phyloP scores from a whole-genome alignment of 2,888 invertebrate species.

The Agrotis exclamationis region DNA sequence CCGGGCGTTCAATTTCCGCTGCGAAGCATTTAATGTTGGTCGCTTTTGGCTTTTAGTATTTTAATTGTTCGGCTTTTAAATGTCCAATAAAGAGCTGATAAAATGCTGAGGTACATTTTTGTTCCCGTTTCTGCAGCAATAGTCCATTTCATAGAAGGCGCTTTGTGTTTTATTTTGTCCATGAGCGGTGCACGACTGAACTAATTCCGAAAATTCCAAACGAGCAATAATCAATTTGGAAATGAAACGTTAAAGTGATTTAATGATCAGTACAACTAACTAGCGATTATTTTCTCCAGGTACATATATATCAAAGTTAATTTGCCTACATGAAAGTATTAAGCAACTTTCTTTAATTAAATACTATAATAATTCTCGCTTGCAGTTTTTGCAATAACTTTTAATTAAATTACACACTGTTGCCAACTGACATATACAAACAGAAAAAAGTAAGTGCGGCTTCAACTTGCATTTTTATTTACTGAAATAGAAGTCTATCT shows the following conservation, averaged over 20 bases:
- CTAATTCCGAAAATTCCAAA: background rate
- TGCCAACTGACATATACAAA: too few species aligned
- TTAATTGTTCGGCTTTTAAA: background rate
- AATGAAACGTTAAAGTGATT: background rate
- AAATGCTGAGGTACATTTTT: background rate
- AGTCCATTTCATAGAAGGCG: background rate
- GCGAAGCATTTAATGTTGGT: too few species aligned
- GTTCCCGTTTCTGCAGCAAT: background rate
- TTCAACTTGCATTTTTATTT: background rate
- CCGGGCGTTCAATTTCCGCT: background rate
- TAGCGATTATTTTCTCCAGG: background rate
- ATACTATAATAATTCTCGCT: too few species aligned
- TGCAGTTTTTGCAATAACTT: too few species aligned
- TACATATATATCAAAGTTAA: too few species aligned
- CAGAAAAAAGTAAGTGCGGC: background rate
- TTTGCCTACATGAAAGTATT: too few species aligned
- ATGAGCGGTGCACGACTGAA: background rate
- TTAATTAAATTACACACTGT: too few species aligned
- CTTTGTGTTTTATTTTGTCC: constrained; percentile 2
- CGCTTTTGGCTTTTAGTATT: background rate
- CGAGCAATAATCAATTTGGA: too few species aligned
- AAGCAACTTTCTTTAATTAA: too few species aligned
- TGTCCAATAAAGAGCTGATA: background rate
- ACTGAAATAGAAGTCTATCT: background rate
- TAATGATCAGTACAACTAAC: background rate